Conservation (phyloP, 2,888 invertebrate species). For the Plebejus anna region DNA sequence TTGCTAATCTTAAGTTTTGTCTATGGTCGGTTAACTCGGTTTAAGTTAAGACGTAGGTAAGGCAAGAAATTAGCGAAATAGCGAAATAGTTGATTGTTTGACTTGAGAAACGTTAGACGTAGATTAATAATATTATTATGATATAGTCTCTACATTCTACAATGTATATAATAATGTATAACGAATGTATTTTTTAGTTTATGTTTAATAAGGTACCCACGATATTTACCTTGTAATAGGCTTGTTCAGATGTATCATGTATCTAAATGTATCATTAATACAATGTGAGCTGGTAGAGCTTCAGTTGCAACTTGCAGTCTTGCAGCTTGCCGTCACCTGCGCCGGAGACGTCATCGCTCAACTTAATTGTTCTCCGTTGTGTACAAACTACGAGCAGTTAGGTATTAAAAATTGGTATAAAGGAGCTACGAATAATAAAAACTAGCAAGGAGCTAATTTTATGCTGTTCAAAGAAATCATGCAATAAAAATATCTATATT, state of each 20-base stretch:
- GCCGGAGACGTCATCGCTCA: constrained; percentile 47
- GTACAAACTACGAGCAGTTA: constrained; percentile 33
- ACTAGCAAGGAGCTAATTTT: not conserved
- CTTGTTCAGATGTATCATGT: not conserved
- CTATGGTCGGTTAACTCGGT: not conserved
- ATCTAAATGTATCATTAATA: not conserved
- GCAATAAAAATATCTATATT: not conserved
- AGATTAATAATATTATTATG: not conserved
- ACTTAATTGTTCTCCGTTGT: constrained; percentile 49
- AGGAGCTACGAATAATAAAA: not conserved
- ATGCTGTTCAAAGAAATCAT: not conserved
- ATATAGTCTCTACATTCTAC: too few relatives aligned
- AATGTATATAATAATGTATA: too few relatives aligned
- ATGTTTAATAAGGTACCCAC: not conserved
- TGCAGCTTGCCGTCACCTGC: constrained; percentile 58
- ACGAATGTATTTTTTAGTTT: too few relatives aligned
- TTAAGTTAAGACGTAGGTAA: not conserved
- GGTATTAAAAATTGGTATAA: not conserved
- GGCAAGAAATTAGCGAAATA: not conserved
- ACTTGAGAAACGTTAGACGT: not conserved
- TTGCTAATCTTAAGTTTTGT: not conserved
- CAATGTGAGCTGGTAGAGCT: not conserved
- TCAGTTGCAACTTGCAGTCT: constrained; percentile 22
- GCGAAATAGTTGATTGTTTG: not conserved
- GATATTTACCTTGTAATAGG: not conserved